These are phyloP conservation scores for Uria lomvia DNA, from an alignment of 2,113 vertebrate genomes.

Conservation along the genomic window DNA sequence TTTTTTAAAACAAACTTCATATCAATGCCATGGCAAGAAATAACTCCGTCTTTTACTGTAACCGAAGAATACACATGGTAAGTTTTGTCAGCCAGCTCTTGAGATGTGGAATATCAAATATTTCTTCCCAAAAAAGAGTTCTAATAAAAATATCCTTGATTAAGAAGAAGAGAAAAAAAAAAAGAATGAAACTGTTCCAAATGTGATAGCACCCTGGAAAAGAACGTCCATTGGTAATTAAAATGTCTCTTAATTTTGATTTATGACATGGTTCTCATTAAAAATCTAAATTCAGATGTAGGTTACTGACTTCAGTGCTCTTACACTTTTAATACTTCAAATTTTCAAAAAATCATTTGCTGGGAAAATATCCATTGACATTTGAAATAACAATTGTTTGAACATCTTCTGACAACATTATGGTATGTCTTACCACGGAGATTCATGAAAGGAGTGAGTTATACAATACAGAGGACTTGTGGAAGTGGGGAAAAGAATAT, in stretches of 20 bases:
- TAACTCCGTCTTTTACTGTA: not conserved
- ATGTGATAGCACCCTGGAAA: not conserved
- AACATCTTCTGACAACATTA: not conserved
- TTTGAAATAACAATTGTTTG: not conserved
- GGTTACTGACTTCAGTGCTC: not conserved
- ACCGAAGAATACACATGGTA: not conserved
- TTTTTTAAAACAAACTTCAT: conserved; percentile 10
- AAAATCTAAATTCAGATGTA: not conserved
- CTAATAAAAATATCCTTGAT: not conserved
- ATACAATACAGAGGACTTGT: not conserved
- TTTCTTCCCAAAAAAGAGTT: not conserved
- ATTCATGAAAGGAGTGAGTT: not conserved
- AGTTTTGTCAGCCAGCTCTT: not conserved
- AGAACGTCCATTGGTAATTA: not conserved
- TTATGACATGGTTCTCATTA: not conserved
- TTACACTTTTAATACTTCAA: not conserved
- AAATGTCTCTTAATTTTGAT: not conserved
- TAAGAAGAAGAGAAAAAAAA: not conserved
- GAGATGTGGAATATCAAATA: not conserved
- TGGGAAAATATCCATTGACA: not conserved
- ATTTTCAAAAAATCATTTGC: not conserved
- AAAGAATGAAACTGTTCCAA: not conserved
- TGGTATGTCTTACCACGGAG: not conserved
- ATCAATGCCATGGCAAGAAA: not conserved
- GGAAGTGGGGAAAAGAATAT: not conserved